A percentile compares a stretch with the other conserved stretches of the same genome.
phyloP scores from a whole-genome alignment of 30 jellyfish, hydroid and myxozoan genomes.

The Aurelia aurita region DNA sequence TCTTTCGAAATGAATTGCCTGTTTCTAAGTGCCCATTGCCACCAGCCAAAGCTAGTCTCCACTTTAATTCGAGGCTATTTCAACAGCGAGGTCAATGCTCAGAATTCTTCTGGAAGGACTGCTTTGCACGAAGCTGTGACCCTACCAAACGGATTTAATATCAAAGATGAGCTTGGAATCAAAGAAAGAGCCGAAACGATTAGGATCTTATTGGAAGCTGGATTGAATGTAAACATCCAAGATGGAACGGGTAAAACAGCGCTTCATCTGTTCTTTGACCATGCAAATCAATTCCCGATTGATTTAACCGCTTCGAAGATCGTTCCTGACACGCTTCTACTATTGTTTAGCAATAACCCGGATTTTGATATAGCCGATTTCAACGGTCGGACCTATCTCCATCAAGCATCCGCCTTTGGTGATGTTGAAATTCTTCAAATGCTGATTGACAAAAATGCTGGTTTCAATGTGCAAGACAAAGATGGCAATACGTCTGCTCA shows the following conservation, averaged over 20 bases:
- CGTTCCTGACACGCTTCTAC: background rate
- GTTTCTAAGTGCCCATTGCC: constrained; percentile 23
- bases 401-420: constrained; percentile 18
- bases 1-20: background rate
- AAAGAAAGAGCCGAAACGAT: background rate
- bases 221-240: background rate
- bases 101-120: constrained; percentile 12
- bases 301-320: background rate
- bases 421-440: background rate
- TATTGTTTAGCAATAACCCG: background rate
- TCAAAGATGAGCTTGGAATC: background rate
- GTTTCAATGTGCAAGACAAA: background rate
- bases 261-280: constrained; percentile 21
- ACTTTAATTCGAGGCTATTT: constrained; percentile 4
- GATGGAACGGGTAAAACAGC: constrained; percentile 20
- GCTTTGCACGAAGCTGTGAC: constrained; percentile 22
- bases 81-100: background rate
- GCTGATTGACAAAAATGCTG: background rate
- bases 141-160: constrained; percentile 5
- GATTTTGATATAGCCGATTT: background rate
- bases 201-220: background rate
- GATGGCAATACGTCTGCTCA: constrained; percentile 40
- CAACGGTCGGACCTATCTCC: background rate
- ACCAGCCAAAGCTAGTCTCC: constrained; percentile 9
- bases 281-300: background rate